Percentiles rank a stretch among this genome's conserved stretches.
These are phyloP conservation scores for Myathropa florea DNA, from an alignment of 2,888 invertebrate species.

Conservation along the genomic window DNA sequence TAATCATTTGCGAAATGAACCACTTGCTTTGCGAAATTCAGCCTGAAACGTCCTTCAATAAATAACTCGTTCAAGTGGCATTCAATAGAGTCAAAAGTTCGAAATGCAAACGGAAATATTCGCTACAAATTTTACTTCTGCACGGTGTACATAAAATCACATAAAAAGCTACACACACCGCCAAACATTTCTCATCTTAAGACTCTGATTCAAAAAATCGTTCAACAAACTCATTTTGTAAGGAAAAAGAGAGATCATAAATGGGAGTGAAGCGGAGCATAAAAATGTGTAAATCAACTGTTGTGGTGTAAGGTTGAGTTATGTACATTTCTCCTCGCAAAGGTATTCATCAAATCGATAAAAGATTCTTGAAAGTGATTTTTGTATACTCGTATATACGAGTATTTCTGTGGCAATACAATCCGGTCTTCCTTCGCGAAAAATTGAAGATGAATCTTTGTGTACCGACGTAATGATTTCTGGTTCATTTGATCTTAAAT, in stretches of 20 bases:
- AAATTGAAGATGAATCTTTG: neutral
- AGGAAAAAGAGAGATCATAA: neutral
- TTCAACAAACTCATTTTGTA: neutral
- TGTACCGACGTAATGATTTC: neutral
- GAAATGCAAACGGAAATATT: conserved; percentile 36
- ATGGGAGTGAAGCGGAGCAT: conserved; percentile 41
- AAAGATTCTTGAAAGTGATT: conserved; percentile 11
- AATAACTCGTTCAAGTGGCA: conserved; percentile 62
- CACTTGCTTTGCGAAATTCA: conserved; percentile 41
- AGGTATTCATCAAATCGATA: conserved; percentile 66
- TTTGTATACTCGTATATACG: neutral
- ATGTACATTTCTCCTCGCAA: conserved; percentile 45
- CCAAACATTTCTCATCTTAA: neutral
- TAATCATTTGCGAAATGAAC: neutral
- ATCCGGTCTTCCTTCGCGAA: neutral
- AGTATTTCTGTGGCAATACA: neutral
- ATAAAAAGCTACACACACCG: neutral
- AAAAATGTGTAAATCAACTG: conserved; percentile 61
- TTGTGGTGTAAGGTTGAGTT: conserved; percentile 43
- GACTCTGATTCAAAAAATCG: neutral
- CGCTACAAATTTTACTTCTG: conserved; percentile 38
- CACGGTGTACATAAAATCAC: neutral
- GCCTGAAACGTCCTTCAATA: conserved; percentile 59
- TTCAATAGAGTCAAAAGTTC: conserved; percentile 62
- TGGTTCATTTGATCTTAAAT: neutral